Percentiles rank a stretch among this genome's conserved stretches.
These are phyloP conservation scores for Syrphus vitripennis DNA, from an alignment of 2,888 invertebrate genomes.

Conservation along the genomic window DNA sequence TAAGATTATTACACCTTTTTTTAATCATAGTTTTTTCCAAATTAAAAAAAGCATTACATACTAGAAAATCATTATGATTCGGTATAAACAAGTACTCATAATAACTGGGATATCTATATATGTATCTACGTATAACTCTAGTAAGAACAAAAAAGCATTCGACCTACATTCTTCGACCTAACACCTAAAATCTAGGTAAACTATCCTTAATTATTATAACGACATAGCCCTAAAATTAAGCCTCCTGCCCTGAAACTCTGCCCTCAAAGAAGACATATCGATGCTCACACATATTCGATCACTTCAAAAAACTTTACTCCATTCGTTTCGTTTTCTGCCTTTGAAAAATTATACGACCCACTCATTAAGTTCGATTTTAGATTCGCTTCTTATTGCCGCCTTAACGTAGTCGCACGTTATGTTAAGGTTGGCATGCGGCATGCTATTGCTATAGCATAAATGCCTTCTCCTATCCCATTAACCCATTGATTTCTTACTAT, in stretches of 20 bases:
- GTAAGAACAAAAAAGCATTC: background rate
- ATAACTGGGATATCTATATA: background rate
- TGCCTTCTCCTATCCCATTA: background rate
- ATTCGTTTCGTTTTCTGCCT: background rate
- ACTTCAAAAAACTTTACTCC: constrained; percentile 32
- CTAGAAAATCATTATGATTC: too few species aligned
- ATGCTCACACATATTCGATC: constrained; percentile 29
- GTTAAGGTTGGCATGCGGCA: constrained; percentile 8
- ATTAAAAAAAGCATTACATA: too few species aligned
- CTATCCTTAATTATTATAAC: constrained; percentile 30
- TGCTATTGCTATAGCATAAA: constrained; percentile 11
- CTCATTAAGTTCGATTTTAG: constrained; percentile 54
- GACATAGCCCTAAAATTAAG: background rate
- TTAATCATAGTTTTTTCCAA: too few species aligned
- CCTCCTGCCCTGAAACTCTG: background rate
- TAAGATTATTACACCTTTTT: too few species aligned
- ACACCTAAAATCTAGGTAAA: constrained; percentile 4
- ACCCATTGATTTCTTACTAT: constrained; percentile 48
- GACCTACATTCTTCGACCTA: constrained; percentile 37
- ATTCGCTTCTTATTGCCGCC: constrained; percentile 11
- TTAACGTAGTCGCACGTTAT: background rate
- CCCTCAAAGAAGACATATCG: constrained; percentile 45
- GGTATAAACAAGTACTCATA: too few species aligned
- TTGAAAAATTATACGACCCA: constrained; percentile 33
- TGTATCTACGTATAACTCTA: background rate